Percentiles rank a stretch among this genome's conserved stretches.
Evolutionary conservation across 2,797 vertebrate species (phyloP).

Genomic region (Sciurus carolinensis): DNA sequence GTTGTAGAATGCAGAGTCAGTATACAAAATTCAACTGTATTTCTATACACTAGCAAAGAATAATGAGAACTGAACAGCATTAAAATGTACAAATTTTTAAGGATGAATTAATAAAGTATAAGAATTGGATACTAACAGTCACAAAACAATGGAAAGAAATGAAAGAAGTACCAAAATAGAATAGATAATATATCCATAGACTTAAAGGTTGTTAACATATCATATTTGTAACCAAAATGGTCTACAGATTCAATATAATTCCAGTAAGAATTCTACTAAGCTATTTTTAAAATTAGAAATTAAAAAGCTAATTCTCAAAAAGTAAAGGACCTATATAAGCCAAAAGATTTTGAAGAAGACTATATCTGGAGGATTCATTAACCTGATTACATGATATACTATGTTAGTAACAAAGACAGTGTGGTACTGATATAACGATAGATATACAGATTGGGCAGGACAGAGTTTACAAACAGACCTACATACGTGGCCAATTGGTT

Average conservation of each 20-base stretch:
- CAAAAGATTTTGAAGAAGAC: constrained; percentile 33
- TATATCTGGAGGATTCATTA: background rate
- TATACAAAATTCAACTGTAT: background rate
- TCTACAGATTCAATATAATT: background rate
- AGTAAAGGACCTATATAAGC: background rate
- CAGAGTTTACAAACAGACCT: background rate
- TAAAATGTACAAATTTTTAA: background rate
- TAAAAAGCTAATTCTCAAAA: background rate
- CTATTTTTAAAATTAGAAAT: background rate
- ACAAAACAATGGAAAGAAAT: background rate
- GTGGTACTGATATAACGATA: background rate
- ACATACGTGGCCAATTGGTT: background rate
- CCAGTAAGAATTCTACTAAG: background rate
- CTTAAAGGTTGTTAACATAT: background rate
- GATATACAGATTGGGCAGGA: background rate
- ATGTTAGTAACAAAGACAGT: background rate
- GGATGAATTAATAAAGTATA: background rate
- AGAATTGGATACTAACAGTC: background rate
- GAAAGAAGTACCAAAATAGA: background rate
- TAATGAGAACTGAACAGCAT: background rate
- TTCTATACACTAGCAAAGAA: background rate
- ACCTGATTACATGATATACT: background rate
- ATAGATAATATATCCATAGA: background rate
- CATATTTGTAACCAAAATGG: background rate
- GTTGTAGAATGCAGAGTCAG: background rate